These are phyloP conservation scores for Deilephila elpenor DNA, from an alignment of 2,888 invertebrate species.

Conservation along the genomic window DNA sequence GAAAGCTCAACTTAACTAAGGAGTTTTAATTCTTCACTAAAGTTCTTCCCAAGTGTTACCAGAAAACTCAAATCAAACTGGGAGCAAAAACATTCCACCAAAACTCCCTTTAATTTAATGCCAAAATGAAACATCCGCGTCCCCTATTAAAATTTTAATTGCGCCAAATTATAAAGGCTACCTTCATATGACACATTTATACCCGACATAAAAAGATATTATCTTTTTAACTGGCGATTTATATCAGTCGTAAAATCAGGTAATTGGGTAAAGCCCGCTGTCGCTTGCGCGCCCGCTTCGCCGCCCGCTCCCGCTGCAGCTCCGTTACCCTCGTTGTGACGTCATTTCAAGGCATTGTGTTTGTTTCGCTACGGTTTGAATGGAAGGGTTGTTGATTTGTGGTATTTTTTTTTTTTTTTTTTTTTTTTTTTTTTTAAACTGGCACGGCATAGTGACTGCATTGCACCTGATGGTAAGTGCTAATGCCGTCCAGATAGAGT, in stretches of 20 bases:
- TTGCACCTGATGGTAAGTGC: too few relatives aligned
- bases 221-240: conserved; percentile 44
- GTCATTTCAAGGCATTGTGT: conserved; percentile 2
- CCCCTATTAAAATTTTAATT: conserved; percentile 23
- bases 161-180: conserved; percentile 19
- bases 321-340: background rate
- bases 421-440: too few relatives aligned
- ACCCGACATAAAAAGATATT: conserved; percentile 35
- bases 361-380: background rate
- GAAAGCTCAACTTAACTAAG: too few relatives aligned
- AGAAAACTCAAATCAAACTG: background rate
- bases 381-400: conserved; percentile 24
- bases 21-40: too few relatives aligned
- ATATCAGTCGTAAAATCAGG: conserved; percentile 42
- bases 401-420: too few relatives aligned
- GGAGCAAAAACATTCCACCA: background rate
- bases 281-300: background rate
- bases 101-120: background rate
- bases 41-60: too few relatives aligned
- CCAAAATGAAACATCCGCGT: conserved; percentile 2
- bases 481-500: too few relatives aligned
- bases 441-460: too few relatives aligned
- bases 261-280: conserved; percentile 37
- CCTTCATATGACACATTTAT: conserved; percentile 28
- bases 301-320: background rate